phyloP scores from a whole-genome alignment of 2,113 vertebrate genomes.

The Misgurnus anguillicaudatus region DNA sequence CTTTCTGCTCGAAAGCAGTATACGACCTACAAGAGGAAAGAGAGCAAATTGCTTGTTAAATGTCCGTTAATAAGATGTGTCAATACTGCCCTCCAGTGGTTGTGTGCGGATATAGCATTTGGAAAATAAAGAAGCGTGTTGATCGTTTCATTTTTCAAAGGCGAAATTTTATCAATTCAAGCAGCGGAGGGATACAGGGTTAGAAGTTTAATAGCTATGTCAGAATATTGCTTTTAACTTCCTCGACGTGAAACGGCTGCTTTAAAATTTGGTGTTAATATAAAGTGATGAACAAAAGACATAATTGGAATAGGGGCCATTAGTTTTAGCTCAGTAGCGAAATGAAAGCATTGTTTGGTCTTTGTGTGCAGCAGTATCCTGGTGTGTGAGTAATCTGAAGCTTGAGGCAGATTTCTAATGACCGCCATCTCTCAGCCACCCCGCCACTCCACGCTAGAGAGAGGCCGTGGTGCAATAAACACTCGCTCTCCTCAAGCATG shows the following conservation, averaged over 20 bases:
- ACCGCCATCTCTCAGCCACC: constrained; percentile 19
- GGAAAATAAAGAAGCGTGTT: constrained; percentile 8
- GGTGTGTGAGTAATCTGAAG: constrained; percentile 70
- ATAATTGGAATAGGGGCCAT: constrained; percentile 3
- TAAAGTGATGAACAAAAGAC: constrained; percentile 27
- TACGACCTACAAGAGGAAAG: constrained; percentile 62
- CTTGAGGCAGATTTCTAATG: constrained; percentile 63
- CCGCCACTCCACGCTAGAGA: constrained; percentile 19
- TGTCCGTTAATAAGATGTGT: constrained; percentile 53
- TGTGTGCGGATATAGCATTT: constrained; percentile 17
- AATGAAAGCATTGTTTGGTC: constrained; percentile 25
- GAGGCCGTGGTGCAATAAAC: constrained; percentile 46
- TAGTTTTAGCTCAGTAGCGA: constrained; percentile 12
- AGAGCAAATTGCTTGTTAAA: constrained; percentile 54
- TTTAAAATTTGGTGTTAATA: constrained; percentile 26
- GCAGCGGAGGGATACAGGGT: constrained; percentile 14
- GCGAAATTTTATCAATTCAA: background rate
- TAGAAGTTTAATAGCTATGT: constrained; percentile 25
- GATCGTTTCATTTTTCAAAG: constrained; percentile 25
- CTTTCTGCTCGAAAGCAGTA: constrained; percentile 47
- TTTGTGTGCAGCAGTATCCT: constrained; percentile 52
- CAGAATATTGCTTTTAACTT: constrained; percentile 29
- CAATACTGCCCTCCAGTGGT: constrained; percentile 74
- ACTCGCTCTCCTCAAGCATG: constrained; percentile 62
- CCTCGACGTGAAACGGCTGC: constrained; percentile 6